Conservation (phyloP, 2,113 vertebrate species). For the Pelecanus crispus region DNA sequence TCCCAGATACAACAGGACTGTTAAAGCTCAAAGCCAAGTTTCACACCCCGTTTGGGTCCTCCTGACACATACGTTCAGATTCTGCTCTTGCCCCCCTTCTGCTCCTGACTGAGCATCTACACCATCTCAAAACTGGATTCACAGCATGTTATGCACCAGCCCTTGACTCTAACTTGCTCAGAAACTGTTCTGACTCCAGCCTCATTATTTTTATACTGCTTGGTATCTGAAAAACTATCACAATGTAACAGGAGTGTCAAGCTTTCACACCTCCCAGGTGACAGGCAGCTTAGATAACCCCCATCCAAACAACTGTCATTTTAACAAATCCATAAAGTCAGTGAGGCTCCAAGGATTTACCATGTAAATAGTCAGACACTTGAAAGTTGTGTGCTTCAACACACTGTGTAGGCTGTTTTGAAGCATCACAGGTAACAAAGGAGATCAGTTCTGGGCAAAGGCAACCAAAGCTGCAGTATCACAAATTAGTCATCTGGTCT, state of each 20-base stretch:
- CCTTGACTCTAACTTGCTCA: not conserved
- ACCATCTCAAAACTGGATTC: not conserved
- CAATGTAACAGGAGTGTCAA: not conserved
- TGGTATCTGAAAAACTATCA: not conserved
- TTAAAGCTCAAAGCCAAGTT: not conserved
- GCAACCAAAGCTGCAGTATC: not conserved
- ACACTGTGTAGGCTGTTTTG: not conserved
- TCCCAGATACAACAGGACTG: not conserved
- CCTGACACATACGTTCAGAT: not conserved
- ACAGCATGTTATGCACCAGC: not conserved
- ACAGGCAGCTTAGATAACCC: not conserved
- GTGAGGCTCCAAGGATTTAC: not conserved
- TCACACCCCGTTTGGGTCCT: not conserved
- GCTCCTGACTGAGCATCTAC: fast-evolving
- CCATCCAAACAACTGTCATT: not conserved
- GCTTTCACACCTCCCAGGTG: not conserved
- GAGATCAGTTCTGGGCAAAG: not conserved
- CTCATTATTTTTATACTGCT: not conserved
- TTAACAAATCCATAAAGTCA: not conserved
- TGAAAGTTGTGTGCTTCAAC: not conserved
- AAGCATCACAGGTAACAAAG: not conserved
- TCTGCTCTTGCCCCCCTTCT: not conserved
- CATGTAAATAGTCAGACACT: not conserved
- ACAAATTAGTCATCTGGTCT: not conserved
- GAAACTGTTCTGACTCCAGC: not conserved